phyloP scores from a whole-genome alignment of 2,797 vertebrate genomes.

The Halcyon leucocephala region DNA sequence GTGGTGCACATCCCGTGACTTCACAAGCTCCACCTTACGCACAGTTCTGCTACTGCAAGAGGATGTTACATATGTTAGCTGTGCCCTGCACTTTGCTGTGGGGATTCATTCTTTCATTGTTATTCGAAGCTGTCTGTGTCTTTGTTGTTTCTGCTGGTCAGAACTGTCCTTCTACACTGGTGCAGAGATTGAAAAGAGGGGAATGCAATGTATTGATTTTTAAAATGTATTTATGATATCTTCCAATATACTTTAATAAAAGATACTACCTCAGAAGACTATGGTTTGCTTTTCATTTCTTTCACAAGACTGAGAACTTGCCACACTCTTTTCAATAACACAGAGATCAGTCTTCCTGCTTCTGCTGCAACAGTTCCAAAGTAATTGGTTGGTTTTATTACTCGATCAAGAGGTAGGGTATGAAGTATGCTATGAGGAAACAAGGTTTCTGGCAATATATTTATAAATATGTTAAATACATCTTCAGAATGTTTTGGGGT shows the following conservation, averaged over 20 bases:
- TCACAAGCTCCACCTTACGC: background rate
- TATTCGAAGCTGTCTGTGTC: background rate
- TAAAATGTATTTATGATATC: background rate
- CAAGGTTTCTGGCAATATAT: background rate
- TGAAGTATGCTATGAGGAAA: background rate
- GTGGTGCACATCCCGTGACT: accelerated
- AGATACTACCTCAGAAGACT: background rate
- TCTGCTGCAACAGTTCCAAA: background rate
- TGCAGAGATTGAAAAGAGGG: background rate
- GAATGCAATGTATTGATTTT: background rate
- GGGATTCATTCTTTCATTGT: background rate
- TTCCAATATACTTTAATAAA: conserved; percentile 37
- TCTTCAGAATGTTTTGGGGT: background rate
- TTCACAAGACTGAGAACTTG: conserved; percentile 18
- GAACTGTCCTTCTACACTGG: background rate
- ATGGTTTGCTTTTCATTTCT: conserved; percentile 12
- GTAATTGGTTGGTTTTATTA: conserved; percentile 14
- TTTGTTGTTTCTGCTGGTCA: background rate
- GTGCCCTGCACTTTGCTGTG: background rate
- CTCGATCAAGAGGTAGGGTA: background rate
- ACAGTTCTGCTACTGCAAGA: background rate
- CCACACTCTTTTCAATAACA: background rate
- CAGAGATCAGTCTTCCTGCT: background rate
- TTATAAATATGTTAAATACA: background rate
- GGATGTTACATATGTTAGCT: accelerated